phyloP scores from a whole-genome alignment of 1,140 invertebrate species.

The Dryas iulia region DNA sequence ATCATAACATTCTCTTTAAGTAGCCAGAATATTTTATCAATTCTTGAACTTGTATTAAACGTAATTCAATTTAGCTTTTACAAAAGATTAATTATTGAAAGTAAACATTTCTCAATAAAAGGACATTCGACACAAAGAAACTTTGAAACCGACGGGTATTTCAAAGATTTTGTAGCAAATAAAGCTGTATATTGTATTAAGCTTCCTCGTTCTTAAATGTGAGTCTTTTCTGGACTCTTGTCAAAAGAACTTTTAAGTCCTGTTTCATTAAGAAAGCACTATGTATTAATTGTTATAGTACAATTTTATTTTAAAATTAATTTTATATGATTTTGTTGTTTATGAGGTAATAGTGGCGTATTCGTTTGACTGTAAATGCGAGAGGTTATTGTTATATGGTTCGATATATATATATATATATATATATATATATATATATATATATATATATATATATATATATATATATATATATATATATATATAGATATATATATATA shows the following conservation, averaged over 20 bases:
- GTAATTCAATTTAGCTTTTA: neutral
- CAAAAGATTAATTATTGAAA: neutral
- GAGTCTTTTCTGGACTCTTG: neutral
- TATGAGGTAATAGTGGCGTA: too few relatives aligned
- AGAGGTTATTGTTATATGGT: too few relatives aligned
- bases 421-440: too few relatives aligned
- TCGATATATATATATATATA: too few relatives aligned
- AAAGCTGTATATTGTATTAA: neutral
- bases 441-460: too few relatives aligned
- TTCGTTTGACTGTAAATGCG: too few relatives aligned
- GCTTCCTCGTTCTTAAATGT: neutral
- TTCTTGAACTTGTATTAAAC: neutral
- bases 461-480: too few relatives aligned
- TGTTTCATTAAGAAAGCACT: neutral
- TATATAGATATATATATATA: too few relatives aligned
- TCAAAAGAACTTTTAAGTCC: neutral
- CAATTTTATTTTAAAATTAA: neutral
- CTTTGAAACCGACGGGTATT: neutral
- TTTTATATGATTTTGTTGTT: too few relatives aligned
- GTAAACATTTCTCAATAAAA: neutral
- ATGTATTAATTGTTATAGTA: neutral
- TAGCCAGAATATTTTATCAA: too few relatives aligned
- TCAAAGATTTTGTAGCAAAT: neutral
- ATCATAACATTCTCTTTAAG: too few relatives aligned
- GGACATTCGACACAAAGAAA: neutral